These are phyloP conservation scores for Archaeoteleia sp. DNA, from an alignment of 2,888 invertebrate species.

Conservation along the genomic window DNA sequence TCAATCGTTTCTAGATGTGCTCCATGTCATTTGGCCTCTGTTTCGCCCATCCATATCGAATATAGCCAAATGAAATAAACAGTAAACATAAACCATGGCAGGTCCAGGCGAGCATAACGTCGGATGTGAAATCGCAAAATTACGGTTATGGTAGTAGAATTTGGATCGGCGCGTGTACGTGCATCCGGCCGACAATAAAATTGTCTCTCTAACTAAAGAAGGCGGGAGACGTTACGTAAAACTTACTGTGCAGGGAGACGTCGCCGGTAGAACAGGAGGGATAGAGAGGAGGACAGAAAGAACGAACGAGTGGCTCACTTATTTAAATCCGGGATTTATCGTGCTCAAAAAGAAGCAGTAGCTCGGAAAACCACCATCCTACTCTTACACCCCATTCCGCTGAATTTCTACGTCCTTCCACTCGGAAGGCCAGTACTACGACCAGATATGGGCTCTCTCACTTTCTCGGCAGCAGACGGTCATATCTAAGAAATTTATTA, in stretches of 20 bases:
- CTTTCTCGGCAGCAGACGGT: constrained; percentile 37
- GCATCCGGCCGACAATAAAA: constrained; percentile 30
- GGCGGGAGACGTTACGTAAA: constrained; percentile 27
- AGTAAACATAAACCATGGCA: constrained; percentile 14
- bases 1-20: too few species aligned
- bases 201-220: constrained; percentile 19
- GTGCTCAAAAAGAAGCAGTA: constrained; percentile 52
- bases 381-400: constrained; percentile 5
- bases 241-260: constrained; percentile 10
- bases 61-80: constrained; percentile 29
- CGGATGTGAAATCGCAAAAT: constrained; percentile 17
- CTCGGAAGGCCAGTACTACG: constrained; percentile 8
- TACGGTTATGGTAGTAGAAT: constrained; percentile 19
- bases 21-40: too few species aligned
- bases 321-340: constrained; percentile 60
- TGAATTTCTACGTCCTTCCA: constrained; percentile 17
- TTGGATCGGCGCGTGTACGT: constrained; percentile 30
- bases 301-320: constrained; percentile 51
- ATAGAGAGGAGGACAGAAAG: constrained; percentile 6
- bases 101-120: constrained; percentile 21
- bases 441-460: constrained; percentile 20
- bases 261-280: constrained; percentile 6
- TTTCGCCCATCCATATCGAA: background rate
- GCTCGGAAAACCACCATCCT: constrained; percentile 51
- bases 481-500: constrained; percentile 52